A percentile compares a stretch with the other conserved stretches of the same genome.
phyloP scores from a whole-genome alignment of 2,888 invertebrate genomes.

The Vanessa cardui region DNA sequence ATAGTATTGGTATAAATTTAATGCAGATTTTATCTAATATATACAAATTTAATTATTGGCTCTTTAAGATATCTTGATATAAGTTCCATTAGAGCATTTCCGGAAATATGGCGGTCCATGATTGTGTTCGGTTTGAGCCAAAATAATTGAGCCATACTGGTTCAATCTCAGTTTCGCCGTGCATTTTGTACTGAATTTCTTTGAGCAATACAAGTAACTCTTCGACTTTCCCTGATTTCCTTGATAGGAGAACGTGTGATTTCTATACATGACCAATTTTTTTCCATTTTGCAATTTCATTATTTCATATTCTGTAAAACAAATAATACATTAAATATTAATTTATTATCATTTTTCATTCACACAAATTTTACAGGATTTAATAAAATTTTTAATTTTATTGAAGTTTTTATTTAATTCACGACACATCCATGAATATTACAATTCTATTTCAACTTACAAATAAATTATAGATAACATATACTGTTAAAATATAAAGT shows the following conservation, averaged over 20 bases:
- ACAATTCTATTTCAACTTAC: too few species aligned
- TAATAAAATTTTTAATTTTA: too few species aligned
- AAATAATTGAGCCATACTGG: constrained; percentile 22
- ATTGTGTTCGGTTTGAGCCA: constrained; percentile 26
- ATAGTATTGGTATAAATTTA: too few species aligned
- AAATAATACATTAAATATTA: background rate
- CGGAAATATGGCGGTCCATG: constrained; percentile 26
- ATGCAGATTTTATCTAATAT: too few species aligned
- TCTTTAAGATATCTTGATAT: constrained; percentile 23
- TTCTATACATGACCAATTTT: constrained; percentile 37
- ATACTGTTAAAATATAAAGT: too few species aligned
- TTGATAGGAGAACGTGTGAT: constrained; percentile 41
- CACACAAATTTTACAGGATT: too few species aligned
- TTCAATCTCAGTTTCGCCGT: constrained; percentile 40
- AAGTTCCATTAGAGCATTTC: constrained; percentile 30
- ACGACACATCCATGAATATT: too few species aligned
- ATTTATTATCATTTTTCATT: too few species aligned
- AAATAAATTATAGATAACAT: too few species aligned
- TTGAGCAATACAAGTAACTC: constrained; percentile 40
- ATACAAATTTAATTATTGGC: too few species aligned
- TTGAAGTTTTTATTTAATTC: too few species aligned
- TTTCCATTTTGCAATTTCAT: constrained; percentile 33
- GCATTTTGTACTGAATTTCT: constrained; percentile 34
- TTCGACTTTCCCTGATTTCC: constrained; percentile 34
- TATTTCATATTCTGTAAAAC: constrained; percentile 28